These are phyloP conservation scores for Drosophila paranaensis DNA, from an alignment of 2,888 invertebrate genomes.

Conservation along the genomic window DNA sequence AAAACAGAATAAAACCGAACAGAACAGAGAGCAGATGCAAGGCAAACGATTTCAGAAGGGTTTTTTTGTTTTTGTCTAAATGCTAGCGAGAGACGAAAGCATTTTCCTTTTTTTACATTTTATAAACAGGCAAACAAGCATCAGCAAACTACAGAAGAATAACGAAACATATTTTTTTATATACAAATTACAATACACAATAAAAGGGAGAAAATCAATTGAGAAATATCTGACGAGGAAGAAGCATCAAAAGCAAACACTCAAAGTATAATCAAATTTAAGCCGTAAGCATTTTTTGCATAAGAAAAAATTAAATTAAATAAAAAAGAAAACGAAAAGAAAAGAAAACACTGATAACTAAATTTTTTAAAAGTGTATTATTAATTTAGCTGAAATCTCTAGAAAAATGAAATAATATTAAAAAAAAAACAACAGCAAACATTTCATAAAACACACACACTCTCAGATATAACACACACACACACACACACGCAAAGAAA, in stretches of 20 bases:
- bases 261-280: conserved; percentile 57
- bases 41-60: conserved; percentile 46
- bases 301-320: conserved; percentile 38
- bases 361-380: conserved; percentile 72
- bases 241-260: conserved; percentile 54
- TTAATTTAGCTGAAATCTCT: conserved; percentile 77
- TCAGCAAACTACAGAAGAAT: conserved; percentile 53
- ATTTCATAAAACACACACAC: conserved; percentile 44
- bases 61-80: conserved; percentile 44
- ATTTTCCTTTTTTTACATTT: conserved; percentile 81
- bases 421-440: conserved; percentile 29
- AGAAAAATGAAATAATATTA: conserved; percentile 61
- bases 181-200: conserved; percentile 54
- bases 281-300: conserved; percentile 72
- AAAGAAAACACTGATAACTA: conserved; percentile 49
- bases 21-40: conserved; percentile 36
- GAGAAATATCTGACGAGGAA: conserved; percentile 35
- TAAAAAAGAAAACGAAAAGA: conserved; percentile 17
- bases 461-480: conserved; percentile 25
- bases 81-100: conserved; percentile 41
- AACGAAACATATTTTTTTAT: conserved; percentile 70
- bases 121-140: conserved; percentile 49
- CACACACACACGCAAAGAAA: too few species aligned
- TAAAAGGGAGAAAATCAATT: neutral
- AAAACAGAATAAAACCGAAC: conserved; percentile 35